Conservation (phyloP, 2,888 invertebrate species). For the Drosophila anceps region DNA sequence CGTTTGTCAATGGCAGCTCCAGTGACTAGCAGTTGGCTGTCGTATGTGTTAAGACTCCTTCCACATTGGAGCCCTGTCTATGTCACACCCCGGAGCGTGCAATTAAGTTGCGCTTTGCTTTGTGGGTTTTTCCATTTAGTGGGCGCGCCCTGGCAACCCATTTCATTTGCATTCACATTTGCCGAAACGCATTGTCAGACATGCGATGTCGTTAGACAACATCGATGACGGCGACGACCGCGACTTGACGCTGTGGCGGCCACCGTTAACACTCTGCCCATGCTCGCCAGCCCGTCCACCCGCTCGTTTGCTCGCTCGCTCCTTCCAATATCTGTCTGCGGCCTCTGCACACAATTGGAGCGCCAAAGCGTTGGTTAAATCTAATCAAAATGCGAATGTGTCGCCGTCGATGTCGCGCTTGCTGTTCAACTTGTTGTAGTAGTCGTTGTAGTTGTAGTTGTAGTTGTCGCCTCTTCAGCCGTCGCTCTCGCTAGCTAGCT, state of each 20-base stretch:
- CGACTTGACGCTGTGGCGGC: constrained; percentile 43
- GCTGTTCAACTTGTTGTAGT: constrained; percentile 58
- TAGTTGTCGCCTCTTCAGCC: constrained; percentile 56
- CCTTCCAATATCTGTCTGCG: constrained; percentile 4
- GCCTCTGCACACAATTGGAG: constrained; percentile 66
- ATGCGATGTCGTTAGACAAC: constrained; percentile 68
- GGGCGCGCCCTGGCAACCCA: constrained; percentile 63
- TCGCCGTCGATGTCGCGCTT: constrained; percentile 54
- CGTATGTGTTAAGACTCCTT: constrained; percentile 4
- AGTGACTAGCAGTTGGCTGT: constrained; percentile 23
- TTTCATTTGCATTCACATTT: constrained; percentile 59
- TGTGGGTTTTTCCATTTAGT: constrained; percentile 75
- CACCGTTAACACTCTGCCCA: constrained; percentile 30
- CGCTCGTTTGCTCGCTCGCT: background rate
- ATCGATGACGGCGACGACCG: constrained; percentile 42
- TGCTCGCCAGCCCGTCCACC: constrained; percentile 13
- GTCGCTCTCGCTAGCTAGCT: constrained; percentile 10
- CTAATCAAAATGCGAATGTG: constrained; percentile 78
- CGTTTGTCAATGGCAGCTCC: constrained; percentile 61
- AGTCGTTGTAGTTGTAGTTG: constrained; percentile 52
- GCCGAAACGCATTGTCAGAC: constrained; percentile 74
- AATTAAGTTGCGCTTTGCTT: constrained; percentile 72
- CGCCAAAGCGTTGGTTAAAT: constrained; percentile 71
- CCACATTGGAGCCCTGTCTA: background rate
- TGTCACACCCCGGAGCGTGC: constrained; percentile 57